Evolutionary conservation across 2,113 vertebrate genomes (phyloP).

Genomic region (Gorsachius goisagi): DNA sequence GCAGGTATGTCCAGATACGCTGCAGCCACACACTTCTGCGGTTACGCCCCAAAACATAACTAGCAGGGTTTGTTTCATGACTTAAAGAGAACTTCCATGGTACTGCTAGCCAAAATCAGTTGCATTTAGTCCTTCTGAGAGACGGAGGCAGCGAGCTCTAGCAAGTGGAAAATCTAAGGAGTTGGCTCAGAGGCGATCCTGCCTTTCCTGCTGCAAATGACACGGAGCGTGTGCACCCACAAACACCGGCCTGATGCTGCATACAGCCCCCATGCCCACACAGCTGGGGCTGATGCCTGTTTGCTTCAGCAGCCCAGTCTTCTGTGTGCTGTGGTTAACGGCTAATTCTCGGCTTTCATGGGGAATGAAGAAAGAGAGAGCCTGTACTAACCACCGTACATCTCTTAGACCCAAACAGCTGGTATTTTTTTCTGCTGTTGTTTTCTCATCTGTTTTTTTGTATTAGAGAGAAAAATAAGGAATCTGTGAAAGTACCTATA

Average conservation of each 20-base stretch:
- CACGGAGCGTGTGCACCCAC: not conserved
- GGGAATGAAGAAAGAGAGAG: not conserved
- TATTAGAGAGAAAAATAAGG: not conserved
- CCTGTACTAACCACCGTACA: rapidly evolving
- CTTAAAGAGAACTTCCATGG: not conserved
- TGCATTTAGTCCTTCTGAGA: not conserved
- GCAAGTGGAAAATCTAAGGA: not conserved
- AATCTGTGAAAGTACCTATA: not conserved
- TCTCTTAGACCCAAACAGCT: not conserved
- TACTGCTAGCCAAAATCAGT: not conserved
- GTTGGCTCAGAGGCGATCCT: not conserved
- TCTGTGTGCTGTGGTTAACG: not conserved
- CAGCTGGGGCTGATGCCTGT: rapidly evolving
- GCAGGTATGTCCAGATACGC: not conserved
- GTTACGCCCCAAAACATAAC: not conserved
- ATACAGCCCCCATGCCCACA: rapidly evolving
- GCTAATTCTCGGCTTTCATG: not conserved
- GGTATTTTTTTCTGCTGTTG: not conserved
- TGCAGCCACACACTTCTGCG: not conserved
- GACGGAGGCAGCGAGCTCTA: not conserved
- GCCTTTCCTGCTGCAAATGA: not conserved
- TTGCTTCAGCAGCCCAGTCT: not conserved
- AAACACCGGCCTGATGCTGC: not conserved
- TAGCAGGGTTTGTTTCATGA: not conserved
- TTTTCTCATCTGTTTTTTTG: not conserved